These are phyloP conservation scores for Bhutanitis thaidina DNA, from an alignment of 2,888 invertebrate species.

Conservation along the genomic window DNA sequence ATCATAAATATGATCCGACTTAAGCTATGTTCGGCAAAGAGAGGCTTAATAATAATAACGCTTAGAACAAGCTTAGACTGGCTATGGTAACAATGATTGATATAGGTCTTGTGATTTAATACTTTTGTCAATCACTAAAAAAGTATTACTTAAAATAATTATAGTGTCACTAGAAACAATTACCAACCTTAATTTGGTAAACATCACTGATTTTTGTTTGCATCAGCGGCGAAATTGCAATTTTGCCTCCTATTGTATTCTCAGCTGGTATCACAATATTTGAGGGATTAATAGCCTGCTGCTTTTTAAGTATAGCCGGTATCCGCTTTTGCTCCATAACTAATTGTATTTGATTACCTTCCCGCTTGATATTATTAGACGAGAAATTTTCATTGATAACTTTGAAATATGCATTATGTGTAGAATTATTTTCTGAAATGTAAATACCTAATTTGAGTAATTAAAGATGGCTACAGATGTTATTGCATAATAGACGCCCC, in stretches of 20 bases:
- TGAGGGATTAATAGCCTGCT: constrained; percentile 33
- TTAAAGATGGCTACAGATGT: too few relatives aligned
- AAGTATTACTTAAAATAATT: too few relatives aligned
- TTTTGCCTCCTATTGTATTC: constrained; percentile 49
- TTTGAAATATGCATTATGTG: constrained; percentile 58
- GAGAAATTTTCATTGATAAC: constrained; percentile 61
- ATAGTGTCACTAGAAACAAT: too few relatives aligned
- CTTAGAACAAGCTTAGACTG: too few relatives aligned
- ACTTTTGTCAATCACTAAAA: too few relatives aligned
- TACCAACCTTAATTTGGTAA: constrained; percentile 43
- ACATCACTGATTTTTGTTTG: constrained; percentile 22
- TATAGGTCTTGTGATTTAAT: too few relatives aligned
- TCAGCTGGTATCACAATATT: constrained; percentile 44
- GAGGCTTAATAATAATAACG: too few relatives aligned
- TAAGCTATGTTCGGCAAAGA: too few relatives aligned
- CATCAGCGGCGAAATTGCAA: constrained; percentile 50
- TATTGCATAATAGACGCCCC: too few relatives aligned
- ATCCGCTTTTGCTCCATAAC: constrained; percentile 50
- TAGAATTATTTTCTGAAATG: constrained; percentile 44
- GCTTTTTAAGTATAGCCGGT: constrained; percentile 50
- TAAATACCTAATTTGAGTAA: not conserved
- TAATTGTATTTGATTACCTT: constrained; percentile 45
- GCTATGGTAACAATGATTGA: too few relatives aligned
- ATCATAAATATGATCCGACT: too few relatives aligned
- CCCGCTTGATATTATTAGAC: constrained; percentile 30